Percentiles rank a stretch among this genome's conserved stretches.
Conservation (phyloP, 2,888 invertebrate species). For the Stenolophus ochropezus region DNA sequence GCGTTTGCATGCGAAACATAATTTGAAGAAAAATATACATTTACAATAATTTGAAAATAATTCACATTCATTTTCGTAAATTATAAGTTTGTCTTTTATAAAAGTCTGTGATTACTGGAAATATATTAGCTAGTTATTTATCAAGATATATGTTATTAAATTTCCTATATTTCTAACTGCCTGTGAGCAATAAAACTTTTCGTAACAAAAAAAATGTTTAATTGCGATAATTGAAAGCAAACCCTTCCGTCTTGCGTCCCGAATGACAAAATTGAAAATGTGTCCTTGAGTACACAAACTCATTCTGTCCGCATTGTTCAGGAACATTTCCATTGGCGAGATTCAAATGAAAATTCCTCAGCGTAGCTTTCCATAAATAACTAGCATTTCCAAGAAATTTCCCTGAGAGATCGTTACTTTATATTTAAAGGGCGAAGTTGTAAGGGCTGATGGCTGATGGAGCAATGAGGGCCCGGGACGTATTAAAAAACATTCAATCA, state of each 20-base stretch:
- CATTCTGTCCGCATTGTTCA: conserved; percentile 31
- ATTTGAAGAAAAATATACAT: neutral
- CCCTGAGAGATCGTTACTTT: conserved; percentile 45
- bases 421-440: conserved; percentile 22
- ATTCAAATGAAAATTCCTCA: conserved; percentile 47
- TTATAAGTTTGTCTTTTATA: neutral
- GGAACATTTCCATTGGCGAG: conserved; percentile 27
- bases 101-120: neutral
- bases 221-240: neutral
- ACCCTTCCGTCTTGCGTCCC: neutral
- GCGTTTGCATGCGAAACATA: neutral
- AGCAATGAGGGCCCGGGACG: conserved; percentile 33
- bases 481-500: conserved; percentile 55
- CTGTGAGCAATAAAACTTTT: neutral
- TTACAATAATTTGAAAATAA: neutral
- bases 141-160: neutral
- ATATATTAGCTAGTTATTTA: neutral
- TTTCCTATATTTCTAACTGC: neutral
- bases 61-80: neutral
- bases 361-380: conserved; percentile 27
- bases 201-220: neutral
- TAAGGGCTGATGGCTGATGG: conserved; percentile 34
- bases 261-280: conserved; percentile 13
- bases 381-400: conserved; percentile 47
- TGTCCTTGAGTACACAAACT: conserved; percentile 31